These are phyloP conservation scores for Drosophila siamana DNA, from an alignment of 2,888 invertebrate species.

Conservation along the genomic window DNA sequence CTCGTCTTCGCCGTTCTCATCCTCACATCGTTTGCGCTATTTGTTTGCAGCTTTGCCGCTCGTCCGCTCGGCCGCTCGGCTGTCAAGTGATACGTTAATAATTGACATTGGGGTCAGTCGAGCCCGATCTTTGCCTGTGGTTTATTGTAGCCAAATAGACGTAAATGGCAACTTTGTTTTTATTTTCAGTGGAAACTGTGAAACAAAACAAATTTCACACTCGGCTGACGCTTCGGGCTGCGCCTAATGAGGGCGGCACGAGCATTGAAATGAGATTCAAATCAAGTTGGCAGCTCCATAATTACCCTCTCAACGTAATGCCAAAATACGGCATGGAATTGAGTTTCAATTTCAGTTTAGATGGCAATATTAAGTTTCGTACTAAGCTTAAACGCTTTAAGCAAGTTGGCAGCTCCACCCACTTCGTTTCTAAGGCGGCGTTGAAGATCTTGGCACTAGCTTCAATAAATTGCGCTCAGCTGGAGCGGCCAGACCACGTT, in stretches of 20 bases:
- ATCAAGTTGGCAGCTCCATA: conserved; percentile 4
- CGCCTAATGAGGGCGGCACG: conserved; percentile 61
- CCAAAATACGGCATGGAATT: not conserved
- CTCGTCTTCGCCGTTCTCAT: conserved; percentile 15
- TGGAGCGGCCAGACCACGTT: conserved; percentile 31
- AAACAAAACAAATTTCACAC: conserved; percentile 75
- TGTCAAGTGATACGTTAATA: conserved; percentile 85
- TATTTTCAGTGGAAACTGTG: conserved; percentile 34
- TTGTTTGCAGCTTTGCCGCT: conserved; percentile 71
- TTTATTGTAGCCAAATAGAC: conserved; percentile 68
- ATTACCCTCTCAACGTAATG: not conserved
- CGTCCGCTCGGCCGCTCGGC: conserved; percentile 46
- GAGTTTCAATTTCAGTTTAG: conserved; percentile 7
- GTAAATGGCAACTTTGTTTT: conserved; percentile 42
- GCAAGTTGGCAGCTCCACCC: not conserved
- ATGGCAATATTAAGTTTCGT: not conserved
- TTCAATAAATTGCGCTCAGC: conserved; percentile 3
- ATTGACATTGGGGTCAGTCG: conserved; percentile 83
- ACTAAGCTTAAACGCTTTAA: not conserved
- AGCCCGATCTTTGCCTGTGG: conserved; percentile 62
- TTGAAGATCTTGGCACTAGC: not conserved
- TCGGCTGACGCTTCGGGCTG: conserved; percentile 54
- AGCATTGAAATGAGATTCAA: conserved; percentile 20
- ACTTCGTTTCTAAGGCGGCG: not conserved
- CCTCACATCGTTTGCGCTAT: conserved; percentile 72